phyloP scores from a whole-genome alignment of 2,113 vertebrate genomes.

The Eptatretus burgeri region DNA sequence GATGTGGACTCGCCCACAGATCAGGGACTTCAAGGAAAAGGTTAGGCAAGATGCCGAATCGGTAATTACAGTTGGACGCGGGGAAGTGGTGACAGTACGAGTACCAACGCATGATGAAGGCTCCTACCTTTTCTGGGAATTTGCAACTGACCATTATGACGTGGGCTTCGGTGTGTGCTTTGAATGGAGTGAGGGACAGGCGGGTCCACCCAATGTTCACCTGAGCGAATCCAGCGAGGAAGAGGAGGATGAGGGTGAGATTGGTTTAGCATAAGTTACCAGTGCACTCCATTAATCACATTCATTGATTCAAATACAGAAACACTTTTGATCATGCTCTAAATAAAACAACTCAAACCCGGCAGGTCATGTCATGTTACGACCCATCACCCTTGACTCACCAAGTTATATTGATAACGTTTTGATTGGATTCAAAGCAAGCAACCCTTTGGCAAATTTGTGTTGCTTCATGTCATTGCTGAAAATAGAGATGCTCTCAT shows the following conservation, averaged over 20 bases:
- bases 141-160: conserved; percentile 95
- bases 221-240: conserved; percentile 96
- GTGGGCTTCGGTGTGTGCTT: conserved; percentile 96
- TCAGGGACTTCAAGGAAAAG: conserved; percentile 95
- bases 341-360: too few species aligned
- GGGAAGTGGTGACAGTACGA: conserved; percentile 85
- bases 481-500: too few species aligned
- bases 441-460: too few species aligned
- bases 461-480: too few species aligned
- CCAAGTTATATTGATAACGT: too few species aligned
- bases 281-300: too few species aligned
- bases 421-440: too few species aligned
- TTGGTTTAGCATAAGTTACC: neutral
- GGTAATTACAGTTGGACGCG: conserved; percentile 81
- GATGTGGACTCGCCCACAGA: conserved; percentile 97
- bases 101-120: conserved; percentile 92
- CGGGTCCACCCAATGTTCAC: conserved; percentile 64
- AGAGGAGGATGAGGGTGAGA: conserved; percentile 87
- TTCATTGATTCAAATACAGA: too few species aligned
- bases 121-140: conserved; percentile 96
- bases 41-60: conserved; percentile 89
- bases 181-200: conserved; percentile 54
- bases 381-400: too few species aligned
- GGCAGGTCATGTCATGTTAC: too few species aligned
- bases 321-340: too few species aligned